phyloP scores from a whole-genome alignment of 1,140 invertebrate genomes.

The Aphidius gifuensis region DNA sequence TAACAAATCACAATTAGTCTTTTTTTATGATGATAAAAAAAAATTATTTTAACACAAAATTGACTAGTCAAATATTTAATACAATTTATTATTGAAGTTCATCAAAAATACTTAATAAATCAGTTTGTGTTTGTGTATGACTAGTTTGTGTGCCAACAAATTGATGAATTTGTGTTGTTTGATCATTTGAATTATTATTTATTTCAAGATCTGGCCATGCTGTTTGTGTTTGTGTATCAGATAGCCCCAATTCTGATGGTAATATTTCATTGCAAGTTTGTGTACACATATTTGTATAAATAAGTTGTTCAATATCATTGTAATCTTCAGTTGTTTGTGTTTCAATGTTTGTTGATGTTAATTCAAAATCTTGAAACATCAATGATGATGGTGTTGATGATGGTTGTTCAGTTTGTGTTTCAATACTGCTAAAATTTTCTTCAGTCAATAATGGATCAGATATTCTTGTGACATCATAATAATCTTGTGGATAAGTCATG shows the following conservation, averaged over 20 bases:
- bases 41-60: background rate
- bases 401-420: conserved; percentile 60
- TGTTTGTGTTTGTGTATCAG: conserved; percentile 64
- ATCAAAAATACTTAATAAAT: conserved; percentile 49
- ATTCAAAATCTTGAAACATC: conserved; percentile 39
- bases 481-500: conserved; percentile 25
- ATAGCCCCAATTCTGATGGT: conserved; percentile 55
- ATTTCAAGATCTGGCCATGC: conserved; percentile 50
- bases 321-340: conserved; percentile 55
- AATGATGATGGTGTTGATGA: conserved; percentile 44
- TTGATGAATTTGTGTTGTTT: conserved; percentile 49
- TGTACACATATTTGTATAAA: conserved; percentile 60
- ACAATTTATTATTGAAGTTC: conserved; percentile 35
- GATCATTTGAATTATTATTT: conserved; percentile 17
- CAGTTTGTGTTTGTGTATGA: conserved; percentile 55
- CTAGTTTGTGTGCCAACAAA: conserved; percentile 40
- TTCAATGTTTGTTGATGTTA: conserved; percentile 51
- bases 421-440: conserved; percentile 54
- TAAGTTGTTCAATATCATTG: conserved; percentile 51
- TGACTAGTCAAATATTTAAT: conserved; percentile 5
- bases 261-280: conserved; percentile 62
- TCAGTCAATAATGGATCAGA: conserved; percentile 49
- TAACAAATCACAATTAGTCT: background rate
- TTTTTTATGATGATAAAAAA: background rate
- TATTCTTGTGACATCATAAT: conserved; percentile 29